Evolutionary conservation across 2,888 invertebrate species (phyloP).

Genomic region (Aleiodes leptofemur): DNA sequence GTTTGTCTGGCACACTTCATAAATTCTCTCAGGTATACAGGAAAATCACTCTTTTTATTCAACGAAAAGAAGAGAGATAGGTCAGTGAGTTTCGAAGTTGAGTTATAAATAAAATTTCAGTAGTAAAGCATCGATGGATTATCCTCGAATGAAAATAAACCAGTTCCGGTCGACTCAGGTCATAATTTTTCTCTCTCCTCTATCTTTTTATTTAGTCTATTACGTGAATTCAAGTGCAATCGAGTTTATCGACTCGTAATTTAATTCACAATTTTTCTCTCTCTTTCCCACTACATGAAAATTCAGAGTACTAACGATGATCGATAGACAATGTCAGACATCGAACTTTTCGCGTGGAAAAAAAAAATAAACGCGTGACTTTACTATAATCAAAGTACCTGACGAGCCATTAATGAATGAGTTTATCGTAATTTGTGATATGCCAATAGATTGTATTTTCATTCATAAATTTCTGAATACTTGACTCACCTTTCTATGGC

Average conservation of each 20-base stretch:
- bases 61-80: not conserved
- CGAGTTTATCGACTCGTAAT: too few species aligned
- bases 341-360: constrained; percentile 3
- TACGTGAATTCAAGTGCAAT: too few species aligned
- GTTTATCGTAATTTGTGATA: too few species aligned
- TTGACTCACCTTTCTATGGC: too few species aligned
- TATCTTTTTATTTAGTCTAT: too few species aligned
- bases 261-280: not conserved
- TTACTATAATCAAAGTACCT: too few species aligned
- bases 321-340: constrained; percentile 4
- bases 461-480: too few species aligned
- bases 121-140: constrained; percentile 11
- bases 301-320: not conserved
- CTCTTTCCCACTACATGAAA: not conserved
- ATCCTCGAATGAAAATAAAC: constrained; percentile 35
- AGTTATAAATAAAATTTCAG: too few species aligned
- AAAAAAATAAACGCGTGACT: not conserved
- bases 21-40: constrained; percentile 20
- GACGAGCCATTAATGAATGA: too few species aligned
- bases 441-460: too few species aligned
- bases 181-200: constrained; percentile 8
- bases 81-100: not conserved
- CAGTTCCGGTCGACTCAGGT: constrained; percentile 1
- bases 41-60: not conserved
- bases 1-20: constrained; percentile 22